Evolutionary conservation across 2,113 vertebrate species (phyloP).

Genomic region (Cygnus buccinator): DNA sequence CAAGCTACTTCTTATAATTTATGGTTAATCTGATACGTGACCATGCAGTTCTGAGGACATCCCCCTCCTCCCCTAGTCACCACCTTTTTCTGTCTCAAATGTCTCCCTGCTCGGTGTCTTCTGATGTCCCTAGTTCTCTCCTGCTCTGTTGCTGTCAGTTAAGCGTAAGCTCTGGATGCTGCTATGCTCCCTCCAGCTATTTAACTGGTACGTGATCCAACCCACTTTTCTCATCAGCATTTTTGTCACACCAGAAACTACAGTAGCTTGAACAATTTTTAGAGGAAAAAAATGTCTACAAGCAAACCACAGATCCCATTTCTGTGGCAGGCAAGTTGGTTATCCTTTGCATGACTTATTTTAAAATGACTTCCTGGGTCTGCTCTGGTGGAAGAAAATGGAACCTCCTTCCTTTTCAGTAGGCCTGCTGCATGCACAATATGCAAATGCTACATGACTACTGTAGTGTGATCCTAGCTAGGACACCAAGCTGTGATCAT

Average conservation of each 20-base stretch:
- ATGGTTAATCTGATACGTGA: not conserved
- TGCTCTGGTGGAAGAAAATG: not conserved
- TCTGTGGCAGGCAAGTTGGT: not conserved
- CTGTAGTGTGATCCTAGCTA: not conserved
- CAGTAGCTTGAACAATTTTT: not conserved
- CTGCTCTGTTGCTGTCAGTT: not conserved
- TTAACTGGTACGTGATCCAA: not conserved
- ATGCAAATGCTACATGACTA: rapidly evolving
- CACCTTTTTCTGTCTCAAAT: not conserved
- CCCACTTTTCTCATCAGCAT: not conserved
- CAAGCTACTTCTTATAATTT: not conserved
- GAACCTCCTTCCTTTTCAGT: not conserved
- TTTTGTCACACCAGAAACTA: not conserved
- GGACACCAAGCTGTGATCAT: not conserved
- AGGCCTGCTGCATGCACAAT: not conserved
- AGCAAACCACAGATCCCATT: not conserved
- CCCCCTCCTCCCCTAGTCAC: too few relatives aligned
- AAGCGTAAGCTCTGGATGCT: not conserved
- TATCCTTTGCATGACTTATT: not conserved
- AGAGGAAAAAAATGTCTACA: not conserved
- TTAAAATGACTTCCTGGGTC: not conserved
- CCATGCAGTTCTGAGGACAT: not conserved
- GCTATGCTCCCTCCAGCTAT: not conserved
- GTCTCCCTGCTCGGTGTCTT: not conserved
- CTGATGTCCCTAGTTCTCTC: not conserved